Evolutionary conservation across 2,888 invertebrate genomes (phyloP), one percentile per base, ranked within the genome.

Genomic region (Mythimna impura): DNA sequence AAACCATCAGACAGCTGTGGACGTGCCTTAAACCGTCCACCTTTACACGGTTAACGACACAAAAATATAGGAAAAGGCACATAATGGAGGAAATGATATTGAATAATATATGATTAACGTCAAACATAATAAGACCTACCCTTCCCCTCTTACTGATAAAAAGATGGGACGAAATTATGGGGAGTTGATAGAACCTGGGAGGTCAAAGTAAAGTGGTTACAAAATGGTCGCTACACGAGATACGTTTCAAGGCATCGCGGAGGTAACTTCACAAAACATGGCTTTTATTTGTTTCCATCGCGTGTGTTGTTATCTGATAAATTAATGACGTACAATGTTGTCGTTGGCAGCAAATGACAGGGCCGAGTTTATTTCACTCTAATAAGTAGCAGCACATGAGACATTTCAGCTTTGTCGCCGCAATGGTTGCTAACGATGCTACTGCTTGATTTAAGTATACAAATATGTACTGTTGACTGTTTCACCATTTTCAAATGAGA

Each of bases 71-170:
- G 73, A 81, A 85, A 69, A 74, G 68, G 61, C 68, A 73, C 72
- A 72, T 83, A 80, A 82, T 80, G 40, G 65, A 54, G 68, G 30
- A 71, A 84, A 81, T 66, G 58, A 66, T 87, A 78, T 76, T 86
- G 87, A 86, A 86, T 86, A 84, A 86, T 86, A 86, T 86, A 87
- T 86, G 84, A 82, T 72, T 80, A 73, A 63, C 66, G 65, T 22
- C 86, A 76, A 76, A 9, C 58, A 10, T 64, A 50, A 34, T 20
- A 17, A 68, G 87, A 73, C 57, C 82, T 58, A 25, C 58, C 22
- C 34, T n/a, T 22, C 66, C 55, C 25, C 30, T 57, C 64, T 60
- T 17, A 30, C 30, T n/a, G 14, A n/a, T 40, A 43, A 40, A 40
- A 34, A 64, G 17, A 22, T 36, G 5, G 10, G 12, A 54, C 9